These are phyloP conservation scores for Noturus placidus DNA, from an alignment of 2,113 vertebrate genomes.

Conservation along the genomic window DNA sequence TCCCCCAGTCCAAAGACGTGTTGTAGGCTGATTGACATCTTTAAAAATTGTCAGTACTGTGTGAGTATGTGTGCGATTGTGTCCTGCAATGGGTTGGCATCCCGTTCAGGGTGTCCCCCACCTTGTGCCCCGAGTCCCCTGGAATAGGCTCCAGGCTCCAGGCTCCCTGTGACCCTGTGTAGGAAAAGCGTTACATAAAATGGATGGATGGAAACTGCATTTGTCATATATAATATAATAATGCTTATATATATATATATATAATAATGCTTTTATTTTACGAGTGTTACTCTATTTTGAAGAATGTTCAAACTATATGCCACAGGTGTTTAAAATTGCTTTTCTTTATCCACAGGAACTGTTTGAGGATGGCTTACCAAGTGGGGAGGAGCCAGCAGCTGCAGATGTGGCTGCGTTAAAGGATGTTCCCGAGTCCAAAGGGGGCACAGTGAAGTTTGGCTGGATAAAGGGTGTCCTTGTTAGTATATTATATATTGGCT, in stretches of 20 bases:
- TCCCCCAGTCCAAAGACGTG: no score
- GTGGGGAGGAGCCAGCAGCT: conserved; percentile 86
- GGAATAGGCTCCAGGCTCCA: no score
- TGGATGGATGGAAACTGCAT: not conserved
- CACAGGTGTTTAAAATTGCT: not conserved
- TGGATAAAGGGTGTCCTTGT: conserved; percentile 98
- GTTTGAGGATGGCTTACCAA: conserved; percentile 88
- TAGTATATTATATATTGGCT: conserved; percentile 54
- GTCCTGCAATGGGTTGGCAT: no score
- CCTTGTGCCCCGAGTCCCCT: no score
- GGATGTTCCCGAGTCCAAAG: conserved; percentile 82
- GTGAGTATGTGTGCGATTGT: no score
- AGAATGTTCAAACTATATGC: not conserved
- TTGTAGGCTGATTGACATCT: no score
- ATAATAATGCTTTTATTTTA: not conserved
- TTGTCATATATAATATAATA: not conserved
- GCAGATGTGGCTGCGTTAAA: conserved; percentile 79
- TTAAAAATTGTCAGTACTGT: no score
- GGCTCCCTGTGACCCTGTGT: no score
- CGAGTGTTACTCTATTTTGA: not conserved
- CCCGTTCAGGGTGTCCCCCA: no score
- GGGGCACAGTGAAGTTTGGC: conserved; percentile 90
- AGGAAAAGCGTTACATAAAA: no score
- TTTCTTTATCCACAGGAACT: conserved; percentile 75
- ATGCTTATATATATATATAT: not conserved